Evolutionary conservation across 1,140 invertebrate genomes (phyloP).

Genomic region (Nasonia vitripennis): DNA sequence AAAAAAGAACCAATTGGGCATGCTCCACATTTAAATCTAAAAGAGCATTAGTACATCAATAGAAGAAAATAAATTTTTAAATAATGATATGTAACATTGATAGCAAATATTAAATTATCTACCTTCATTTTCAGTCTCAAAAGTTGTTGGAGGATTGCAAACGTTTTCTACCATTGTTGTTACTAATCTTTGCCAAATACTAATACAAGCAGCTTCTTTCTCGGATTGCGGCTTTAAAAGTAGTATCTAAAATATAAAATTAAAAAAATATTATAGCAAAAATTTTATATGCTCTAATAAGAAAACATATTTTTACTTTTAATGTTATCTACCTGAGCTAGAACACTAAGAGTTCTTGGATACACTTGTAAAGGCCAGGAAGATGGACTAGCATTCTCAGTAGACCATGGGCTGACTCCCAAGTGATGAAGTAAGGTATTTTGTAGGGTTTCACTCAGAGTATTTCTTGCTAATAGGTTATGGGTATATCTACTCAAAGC

Average conservation of each 20-base stretch:
- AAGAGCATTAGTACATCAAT: neutral
- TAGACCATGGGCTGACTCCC: conserved; percentile 84
- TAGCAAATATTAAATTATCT: conserved; percentile 52
- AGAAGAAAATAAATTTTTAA: conserved; percentile 5
- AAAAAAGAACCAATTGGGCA: conserved; percentile 92
- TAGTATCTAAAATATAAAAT: conserved; percentile 77
- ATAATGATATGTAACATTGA: neutral
- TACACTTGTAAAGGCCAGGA: conserved; percentile 91
- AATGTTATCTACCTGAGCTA: conserved; percentile 79
- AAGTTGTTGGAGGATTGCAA: conserved; percentile 75
- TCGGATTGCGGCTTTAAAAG: conserved; percentile 88
- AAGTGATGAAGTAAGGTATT: conserved; percentile 84
- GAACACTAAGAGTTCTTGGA: conserved; percentile 87
- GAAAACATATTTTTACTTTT: neutral
- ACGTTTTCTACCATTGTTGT: conserved; percentile 91
- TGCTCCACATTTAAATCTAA: conserved; percentile 97
- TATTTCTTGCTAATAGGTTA: conserved; percentile 85
- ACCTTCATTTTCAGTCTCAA: conserved; percentile 82
- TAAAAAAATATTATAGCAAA: neutral
- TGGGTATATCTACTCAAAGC: conserved; percentile 89
- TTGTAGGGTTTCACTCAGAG: conserved; percentile 82
- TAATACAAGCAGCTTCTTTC: conserved; percentile 90
- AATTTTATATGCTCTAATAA: conserved; percentile 2
- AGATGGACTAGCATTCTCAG: conserved; percentile 74
- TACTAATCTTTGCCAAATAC: conserved; percentile 92